phyloP scores from a whole-genome alignment of 2,797 vertebrate species.

The Sebastes steindachneri region DNA sequence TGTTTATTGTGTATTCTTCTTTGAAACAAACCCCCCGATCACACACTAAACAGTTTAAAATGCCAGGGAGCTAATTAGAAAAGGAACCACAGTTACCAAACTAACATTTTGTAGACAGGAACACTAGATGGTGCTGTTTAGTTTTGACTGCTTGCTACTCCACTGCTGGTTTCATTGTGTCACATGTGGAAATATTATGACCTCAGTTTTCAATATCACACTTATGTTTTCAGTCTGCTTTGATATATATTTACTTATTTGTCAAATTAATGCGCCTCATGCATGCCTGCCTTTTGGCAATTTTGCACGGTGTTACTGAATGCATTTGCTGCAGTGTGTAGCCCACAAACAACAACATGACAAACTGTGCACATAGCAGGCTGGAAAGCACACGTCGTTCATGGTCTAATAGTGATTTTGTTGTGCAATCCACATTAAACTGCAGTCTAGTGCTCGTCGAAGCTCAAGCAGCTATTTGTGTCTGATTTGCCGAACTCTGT shows the following conservation, averaged over 20 bases:
- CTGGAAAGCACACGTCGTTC: not conserved
- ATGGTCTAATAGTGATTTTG: slow-evolving; percentile 12
- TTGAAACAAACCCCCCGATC: not conserved
- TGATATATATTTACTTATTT: not conserved
- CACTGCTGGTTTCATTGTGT: not conserved
- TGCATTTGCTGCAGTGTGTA: not conserved
- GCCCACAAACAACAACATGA: not conserved
- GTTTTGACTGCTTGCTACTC: slow-evolving; percentile 12
- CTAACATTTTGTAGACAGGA: not conserved
- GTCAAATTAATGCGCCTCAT: not conserved
- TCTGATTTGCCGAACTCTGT: slow-evolving; percentile 41
- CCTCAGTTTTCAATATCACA: not conserved
- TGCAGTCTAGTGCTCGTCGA: not conserved
- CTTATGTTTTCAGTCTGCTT: not conserved
- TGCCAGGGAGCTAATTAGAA: not conserved
- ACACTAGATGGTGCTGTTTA: slow-evolving; percentile 78
- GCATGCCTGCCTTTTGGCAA: not conserved
- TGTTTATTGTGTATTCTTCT: not conserved
- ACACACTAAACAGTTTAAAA: not conserved
- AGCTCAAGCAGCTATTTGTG: slow-evolving; percentile 45
- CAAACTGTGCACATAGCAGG: slow-evolving; percentile 1
- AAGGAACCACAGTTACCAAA: not conserved
- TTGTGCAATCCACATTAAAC: slow-evolving; percentile 33
- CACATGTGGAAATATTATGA: not conserved
- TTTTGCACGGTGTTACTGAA: not conserved